Conservation (phyloP, 35 echinoderm and acorn worm genomes). For the Hemicentrotus pulcherrimus region DNA sequence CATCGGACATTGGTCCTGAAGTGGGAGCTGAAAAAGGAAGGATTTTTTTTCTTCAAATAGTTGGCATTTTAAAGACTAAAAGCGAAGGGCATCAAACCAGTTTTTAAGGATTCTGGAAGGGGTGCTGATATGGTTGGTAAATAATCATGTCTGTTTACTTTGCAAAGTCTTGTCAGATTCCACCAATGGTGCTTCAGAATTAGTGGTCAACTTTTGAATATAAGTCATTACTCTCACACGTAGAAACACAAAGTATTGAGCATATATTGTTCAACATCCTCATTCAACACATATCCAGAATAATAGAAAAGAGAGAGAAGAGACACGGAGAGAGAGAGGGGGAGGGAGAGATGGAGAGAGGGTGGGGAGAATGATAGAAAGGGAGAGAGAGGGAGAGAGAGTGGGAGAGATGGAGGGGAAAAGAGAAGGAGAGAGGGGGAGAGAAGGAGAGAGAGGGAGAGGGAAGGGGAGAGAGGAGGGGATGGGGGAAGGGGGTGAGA, state of each 20-base stretch:
- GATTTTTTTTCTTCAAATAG: no score
- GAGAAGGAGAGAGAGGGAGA: neutral
- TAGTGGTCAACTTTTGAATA: neutral
- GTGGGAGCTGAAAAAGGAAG: constrained; percentile 46
- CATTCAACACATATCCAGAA: neutral
- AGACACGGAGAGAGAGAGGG: no score
- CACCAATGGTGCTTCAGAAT: neutral
- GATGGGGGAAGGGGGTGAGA: neutral
- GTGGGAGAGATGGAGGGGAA: no score
- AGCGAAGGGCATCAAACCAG: no score
- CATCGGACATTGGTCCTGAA: constrained; percentile 80
- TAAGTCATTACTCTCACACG: neutral
- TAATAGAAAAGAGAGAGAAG: neutral
- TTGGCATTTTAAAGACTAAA: no score
- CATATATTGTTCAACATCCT: neutral
- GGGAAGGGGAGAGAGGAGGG: neutral
- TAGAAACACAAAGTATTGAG: neutral
- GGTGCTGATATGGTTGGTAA: neutral
- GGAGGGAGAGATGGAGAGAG: no score
- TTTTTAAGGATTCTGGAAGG: neutral
- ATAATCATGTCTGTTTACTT: neutral
- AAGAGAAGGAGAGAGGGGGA: neutral
- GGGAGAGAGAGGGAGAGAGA: no score
- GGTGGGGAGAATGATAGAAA: no score
- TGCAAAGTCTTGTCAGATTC: neutral